phyloP scores from a whole-genome alignment of 1,140 invertebrate genomes.

The Drosophila athabasca region DNA sequence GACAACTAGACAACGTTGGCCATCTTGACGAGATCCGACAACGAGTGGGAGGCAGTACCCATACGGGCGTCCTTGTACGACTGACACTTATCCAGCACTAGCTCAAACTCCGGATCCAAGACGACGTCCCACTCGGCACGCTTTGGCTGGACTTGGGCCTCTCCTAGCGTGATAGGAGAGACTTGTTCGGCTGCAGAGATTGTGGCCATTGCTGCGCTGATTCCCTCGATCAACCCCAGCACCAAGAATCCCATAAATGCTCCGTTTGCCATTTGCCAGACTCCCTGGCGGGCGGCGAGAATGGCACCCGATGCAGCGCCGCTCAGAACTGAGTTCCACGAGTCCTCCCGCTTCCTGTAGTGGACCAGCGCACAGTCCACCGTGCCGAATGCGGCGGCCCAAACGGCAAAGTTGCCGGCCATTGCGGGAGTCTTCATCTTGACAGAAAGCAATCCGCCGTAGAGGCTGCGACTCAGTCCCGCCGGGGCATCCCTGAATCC shows the following conservation, averaged over 20 bases:
- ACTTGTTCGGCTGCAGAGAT: slow-evolving; percentile 58
- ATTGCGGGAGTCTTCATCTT: slow-evolving; percentile 65
- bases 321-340: slow-evolving; percentile 70
- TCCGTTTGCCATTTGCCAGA: slow-evolving; percentile 70
- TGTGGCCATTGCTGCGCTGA: slow-evolving; percentile 61
- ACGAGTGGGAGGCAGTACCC: slow-evolving; percentile 14
- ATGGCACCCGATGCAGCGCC: slow-evolving; percentile 66
- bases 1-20: slow-evolving; percentile 43
- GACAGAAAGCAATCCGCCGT: slow-evolving; percentile 58
- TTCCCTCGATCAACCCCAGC: slow-evolving; percentile 62
- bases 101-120: slow-evolving; percentile 35
- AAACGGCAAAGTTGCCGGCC: slow-evolving; percentile 67
- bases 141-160: not conserved
- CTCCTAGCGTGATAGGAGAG: not conserved
- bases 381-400: slow-evolving; percentile 67
- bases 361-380: slow-evolving; percentile 66
- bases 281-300: slow-evolving; percentile 59
- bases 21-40: slow-evolving; percentile 54
- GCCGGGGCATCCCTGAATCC: slow-evolving; percentile 64
- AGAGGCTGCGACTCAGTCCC: slow-evolving; percentile 51
- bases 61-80: slow-evolving; percentile 2
- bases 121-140: slow-evolving; percentile 51
- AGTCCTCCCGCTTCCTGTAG: slow-evolving; percentile 58
- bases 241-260: slow-evolving; percentile 66
- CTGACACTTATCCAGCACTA: slow-evolving; percentile 50